Evolutionary conservation across 2,888 invertebrate genomes (phyloP).

Genomic region (Clepsis dumicolana): DNA sequence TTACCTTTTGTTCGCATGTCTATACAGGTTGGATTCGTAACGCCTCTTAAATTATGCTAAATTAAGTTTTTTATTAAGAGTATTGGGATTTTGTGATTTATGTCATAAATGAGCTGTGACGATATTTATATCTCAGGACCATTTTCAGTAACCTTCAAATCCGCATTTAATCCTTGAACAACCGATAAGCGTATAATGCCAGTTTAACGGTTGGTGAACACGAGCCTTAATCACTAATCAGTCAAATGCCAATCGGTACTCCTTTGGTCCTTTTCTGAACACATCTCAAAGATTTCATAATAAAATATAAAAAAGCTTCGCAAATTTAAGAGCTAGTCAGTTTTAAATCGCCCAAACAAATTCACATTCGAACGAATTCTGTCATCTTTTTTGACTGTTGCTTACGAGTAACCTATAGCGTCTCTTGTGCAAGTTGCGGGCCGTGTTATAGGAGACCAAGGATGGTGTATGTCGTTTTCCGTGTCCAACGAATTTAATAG

Average conservation of each 20-base stretch:
- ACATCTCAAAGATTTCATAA: neutral
- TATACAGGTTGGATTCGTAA: conserved; percentile 11
- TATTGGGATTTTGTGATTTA: neutral
- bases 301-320: too few relatives aligned
- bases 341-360: too few relatives aligned
- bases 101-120: neutral
- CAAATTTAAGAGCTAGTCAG: too few relatives aligned
- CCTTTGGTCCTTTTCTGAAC: neutral
- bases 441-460: too few relatives aligned
- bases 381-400: neutral
- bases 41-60: conserved; percentile 15
- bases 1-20: conserved; percentile 6
- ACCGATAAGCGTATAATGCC: too few relatives aligned
- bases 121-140: neutral
- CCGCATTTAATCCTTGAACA: too few relatives aligned
- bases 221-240: too few relatives aligned
- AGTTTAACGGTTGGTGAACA: too few relatives aligned
- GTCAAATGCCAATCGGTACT: neutral
- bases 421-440: neutral
- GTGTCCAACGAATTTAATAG: conserved; percentile 46
- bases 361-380: too few relatives aligned
- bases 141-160: too few relatives aligned
- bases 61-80: conserved; percentile 4
- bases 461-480: conserved; percentile 1
- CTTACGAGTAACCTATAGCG: too few relatives aligned